A percentile compares a stretch with the other conserved stretches of the same genome.
Conservation (phyloP, 1,140 invertebrate genomes). For the Muscidifurax raptorellus region DNA sequence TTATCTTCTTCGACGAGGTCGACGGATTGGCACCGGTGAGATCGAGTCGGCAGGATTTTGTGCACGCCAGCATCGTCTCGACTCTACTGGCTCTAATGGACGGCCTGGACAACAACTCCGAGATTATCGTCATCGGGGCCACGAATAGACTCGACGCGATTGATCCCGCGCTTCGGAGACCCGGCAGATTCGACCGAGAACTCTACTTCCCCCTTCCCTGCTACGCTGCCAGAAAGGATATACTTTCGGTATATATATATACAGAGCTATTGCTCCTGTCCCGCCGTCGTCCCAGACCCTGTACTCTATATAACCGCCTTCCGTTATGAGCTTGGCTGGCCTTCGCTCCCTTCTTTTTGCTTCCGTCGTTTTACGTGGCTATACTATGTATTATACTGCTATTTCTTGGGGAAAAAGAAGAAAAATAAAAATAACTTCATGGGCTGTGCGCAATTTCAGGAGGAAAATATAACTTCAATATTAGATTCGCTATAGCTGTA, state of each 20-base stretch:
- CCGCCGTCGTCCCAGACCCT: too few species aligned
- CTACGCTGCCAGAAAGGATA: slow-evolving; percentile 70
- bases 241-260: slow-evolving; percentile 77
- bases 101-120: slow-evolving; percentile 79
- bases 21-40: slow-evolving; percentile 83
- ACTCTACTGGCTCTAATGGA: slow-evolving; percentile 86
- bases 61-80: slow-evolving; percentile 77
- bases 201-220: slow-evolving; percentile 73
- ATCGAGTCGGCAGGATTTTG: slow-evolving; percentile 81
- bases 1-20: slow-evolving; percentile 87
- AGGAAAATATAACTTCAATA: too few species aligned
- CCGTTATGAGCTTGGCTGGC: too few species aligned
- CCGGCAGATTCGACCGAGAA: slow-evolving; percentile 81
- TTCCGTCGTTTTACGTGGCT: too few species aligned
- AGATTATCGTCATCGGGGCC: slow-evolving; percentile 85
- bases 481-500: too few species aligned
- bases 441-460: too few species aligned
- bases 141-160: slow-evolving; percentile 85
- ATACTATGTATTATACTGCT: too few species aligned
- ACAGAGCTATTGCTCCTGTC: neutral
- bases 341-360: too few species aligned
- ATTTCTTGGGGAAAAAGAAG: too few species aligned
- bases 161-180: slow-evolving; percentile 83
- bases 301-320: too few species aligned
- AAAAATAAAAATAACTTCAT: too few species aligned